A percentile compares a stretch with the other conserved stretches of the same genome.
phyloP scores from a whole-genome alignment of 2,113 vertebrate species.

The Amphiprion ocellaris region DNA sequence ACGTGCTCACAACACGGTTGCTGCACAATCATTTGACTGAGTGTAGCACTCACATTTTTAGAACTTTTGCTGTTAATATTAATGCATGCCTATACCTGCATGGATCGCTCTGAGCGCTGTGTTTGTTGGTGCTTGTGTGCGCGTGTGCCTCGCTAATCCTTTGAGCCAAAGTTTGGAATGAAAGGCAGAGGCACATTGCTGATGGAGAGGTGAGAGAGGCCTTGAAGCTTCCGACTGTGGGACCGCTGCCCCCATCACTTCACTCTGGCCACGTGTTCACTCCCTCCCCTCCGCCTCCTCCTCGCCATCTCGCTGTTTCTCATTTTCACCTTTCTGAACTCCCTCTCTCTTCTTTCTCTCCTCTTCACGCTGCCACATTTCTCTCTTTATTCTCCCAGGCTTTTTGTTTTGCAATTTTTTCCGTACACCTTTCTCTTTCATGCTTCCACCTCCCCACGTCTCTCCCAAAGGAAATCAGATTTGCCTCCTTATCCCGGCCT shows the following conservation, averaged over 20 bases:
- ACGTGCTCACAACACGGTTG: slow-evolving; percentile 32
- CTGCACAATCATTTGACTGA: slow-evolving; percentile 68
- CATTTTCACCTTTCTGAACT: slow-evolving; percentile 41
- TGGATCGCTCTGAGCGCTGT: slow-evolving; percentile 64
- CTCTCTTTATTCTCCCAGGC: slow-evolving; percentile 16
- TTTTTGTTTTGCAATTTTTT: not conserved
- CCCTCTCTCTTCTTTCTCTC: not conserved
- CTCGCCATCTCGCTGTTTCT: slow-evolving; percentile 22
- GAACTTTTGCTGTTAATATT: slow-evolving; percentile 81
- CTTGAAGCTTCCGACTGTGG: slow-evolving; percentile 47
- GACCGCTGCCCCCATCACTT: slow-evolving; percentile 43
- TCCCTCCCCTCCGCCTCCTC: slow-evolving; percentile 8
- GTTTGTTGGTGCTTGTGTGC: slow-evolving; percentile 68
- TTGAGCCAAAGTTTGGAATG: slow-evolving; percentile 75
- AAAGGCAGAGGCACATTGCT: slow-evolving; percentile 67
- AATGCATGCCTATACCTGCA: slow-evolving; percentile 82
- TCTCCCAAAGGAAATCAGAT: slow-evolving; percentile 51
- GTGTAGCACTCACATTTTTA: slow-evolving; percentile 66
- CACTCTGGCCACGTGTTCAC: slow-evolving; percentile 31
- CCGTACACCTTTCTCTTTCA: slow-evolving; percentile 16
- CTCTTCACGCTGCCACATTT: slow-evolving; percentile 17
- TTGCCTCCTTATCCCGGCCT: slow-evolving; percentile 65
- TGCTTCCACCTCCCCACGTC: slow-evolving; percentile 1
- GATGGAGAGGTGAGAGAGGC: slow-evolving; percentile 72
- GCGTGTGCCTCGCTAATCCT: slow-evolving; percentile 72